Base-by-base conservation (phyloP, 2,113 vertebrate genomes). In the Probosciger aterrimus region DNA sequence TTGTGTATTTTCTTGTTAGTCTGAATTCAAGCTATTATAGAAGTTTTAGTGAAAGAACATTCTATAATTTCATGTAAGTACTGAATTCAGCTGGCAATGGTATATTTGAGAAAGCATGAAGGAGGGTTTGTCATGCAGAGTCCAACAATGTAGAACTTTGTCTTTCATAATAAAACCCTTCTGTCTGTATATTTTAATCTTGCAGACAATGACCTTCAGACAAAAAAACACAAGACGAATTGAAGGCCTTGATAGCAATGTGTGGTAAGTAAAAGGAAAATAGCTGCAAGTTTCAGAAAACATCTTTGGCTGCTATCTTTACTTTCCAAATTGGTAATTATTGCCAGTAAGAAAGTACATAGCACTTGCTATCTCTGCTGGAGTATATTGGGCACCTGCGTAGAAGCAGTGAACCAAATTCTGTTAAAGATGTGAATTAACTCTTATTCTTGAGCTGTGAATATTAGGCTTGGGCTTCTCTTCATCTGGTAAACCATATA, bases 221-320 rank as follows among this genome's bases (percentile, higher is more conserved):
- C 99, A 99, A 92, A 98, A 97, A 92, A 98, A 99, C 74, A 75
- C 99, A 76, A 99, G 98, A 97, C 98, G 99, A 95, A 99, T 99
- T 39, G 98, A 99, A 96, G 99, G 99, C 47, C 98, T 99, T 90
- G 99, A 99, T 90, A 98, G 98, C 93, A 99, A 99, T 71, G 86
- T 99, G 2, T 99, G 99, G 99, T 99, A 95, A 99, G 99, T 98
- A 84, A 67, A 76, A 87, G 37, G 37, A 73, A 74, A 82, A 82
- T 86, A 82, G 35, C 68, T 69, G 62, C 49, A 49, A 25, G 79
- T 79, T 82, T 87, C 73, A 89, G 83, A 69, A 91, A 91, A 86
- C 46, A 7, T 62, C 41, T 76, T 89, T 88, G 69, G 15, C 37
- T 7, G 2, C 9, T 85, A 4, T 14, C 35, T 87, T 84, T 94